These are phyloP conservation scores for Dallia pectoralis DNA, from an alignment of 2,797 vertebrate species.

Conservation along the genomic window DNA sequence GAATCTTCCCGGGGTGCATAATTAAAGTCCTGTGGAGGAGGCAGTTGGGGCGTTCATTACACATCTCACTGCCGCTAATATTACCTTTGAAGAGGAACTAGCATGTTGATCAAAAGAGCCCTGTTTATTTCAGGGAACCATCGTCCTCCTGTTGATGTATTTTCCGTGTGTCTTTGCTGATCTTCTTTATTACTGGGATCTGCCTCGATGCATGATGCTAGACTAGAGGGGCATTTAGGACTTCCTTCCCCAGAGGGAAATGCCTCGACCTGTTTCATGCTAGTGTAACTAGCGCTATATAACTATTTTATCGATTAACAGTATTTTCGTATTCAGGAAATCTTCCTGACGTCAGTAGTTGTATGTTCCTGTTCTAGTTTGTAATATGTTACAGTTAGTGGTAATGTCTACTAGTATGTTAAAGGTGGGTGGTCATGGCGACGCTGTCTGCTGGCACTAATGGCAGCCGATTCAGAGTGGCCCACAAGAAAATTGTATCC, in stretches of 20 bases:
- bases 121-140: background rate
- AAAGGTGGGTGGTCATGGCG: too few species aligned
- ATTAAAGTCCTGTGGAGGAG: background rate
- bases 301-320: background rate
- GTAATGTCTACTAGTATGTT: too few species aligned
- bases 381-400: too few species aligned
- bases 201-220: background rate
- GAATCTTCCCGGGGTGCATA: background rate
- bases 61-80: background rate
- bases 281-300: background rate
- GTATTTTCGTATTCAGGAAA: background rate
- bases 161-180: background rate
- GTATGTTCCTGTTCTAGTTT: too few species aligned
- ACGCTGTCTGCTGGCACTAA: too few species aligned
- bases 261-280: background rate
- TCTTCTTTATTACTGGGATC: background rate
- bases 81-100: conserved; percentile 1
- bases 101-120: background rate
- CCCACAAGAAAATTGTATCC: too few species aligned
- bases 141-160: background rate
- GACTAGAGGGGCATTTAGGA: background rate
- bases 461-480: too few species aligned
- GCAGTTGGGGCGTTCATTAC: background rate
- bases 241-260: background rate
- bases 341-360: background rate